Conservation (phyloP, 2,888 invertebrate species). For the Apotomis capreana region DNA sequence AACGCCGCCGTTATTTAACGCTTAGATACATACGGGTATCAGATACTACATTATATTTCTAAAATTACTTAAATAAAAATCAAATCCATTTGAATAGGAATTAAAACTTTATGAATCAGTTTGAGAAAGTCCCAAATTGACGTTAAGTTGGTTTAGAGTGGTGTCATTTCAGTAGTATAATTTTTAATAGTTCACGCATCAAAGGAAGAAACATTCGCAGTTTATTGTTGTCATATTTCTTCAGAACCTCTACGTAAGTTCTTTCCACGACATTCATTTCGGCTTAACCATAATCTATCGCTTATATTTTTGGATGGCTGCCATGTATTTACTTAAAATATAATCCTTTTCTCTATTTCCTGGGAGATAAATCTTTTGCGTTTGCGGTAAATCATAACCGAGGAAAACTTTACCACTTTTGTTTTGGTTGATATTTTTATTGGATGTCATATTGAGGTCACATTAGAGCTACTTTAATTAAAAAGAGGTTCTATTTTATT, state of each 20-base stretch:
- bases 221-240: constrained; percentile 4
- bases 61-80: too few species aligned
- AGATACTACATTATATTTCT: too few species aligned
- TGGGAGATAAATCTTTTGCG: constrained; percentile 20
- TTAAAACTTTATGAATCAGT: too few species aligned
- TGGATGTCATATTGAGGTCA: neutral
- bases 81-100: too few species aligned
- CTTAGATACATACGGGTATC: too few species aligned
- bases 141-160: too few species aligned
- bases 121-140: too few species aligned
- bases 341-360: constrained; percentile 30
- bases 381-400: constrained; percentile 26
- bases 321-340: constrained; percentile 38
- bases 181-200: too few species aligned
- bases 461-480: too few species aligned
- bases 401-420: constrained; percentile 14
- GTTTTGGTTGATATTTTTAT: constrained; percentile 9
- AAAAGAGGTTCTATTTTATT: too few species aligned
- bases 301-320: constrained; percentile 28
- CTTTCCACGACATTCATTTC: constrained; percentile 21
- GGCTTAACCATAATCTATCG: constrained; percentile 27
- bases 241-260: neutral
- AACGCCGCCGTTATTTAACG: too few species aligned
- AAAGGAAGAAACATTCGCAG: constrained; percentile 1
- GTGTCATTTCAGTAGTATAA: too few species aligned